Percentiles rank a stretch among this genome's conserved stretches.
Conservation (phyloP, 2,797 vertebrate species). For the Pseudomugil tenellus region DNA sequence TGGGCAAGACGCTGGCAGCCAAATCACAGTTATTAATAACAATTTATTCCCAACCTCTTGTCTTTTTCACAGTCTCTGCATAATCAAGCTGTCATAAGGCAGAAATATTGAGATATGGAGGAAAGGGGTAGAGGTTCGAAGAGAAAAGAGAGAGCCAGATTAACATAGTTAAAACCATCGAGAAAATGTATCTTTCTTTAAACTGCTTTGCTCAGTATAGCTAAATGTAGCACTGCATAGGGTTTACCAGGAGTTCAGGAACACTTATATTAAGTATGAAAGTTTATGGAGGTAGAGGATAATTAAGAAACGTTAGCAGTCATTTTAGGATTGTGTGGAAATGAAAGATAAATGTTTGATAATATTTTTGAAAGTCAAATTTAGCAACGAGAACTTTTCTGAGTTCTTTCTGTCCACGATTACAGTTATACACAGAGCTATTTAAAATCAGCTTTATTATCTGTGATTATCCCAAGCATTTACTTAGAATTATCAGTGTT, state of each 20-base stretch:
- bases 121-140: slow-evolving; percentile 31
- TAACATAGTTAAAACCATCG: slow-evolving; percentile 54
- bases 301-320: slow-evolving; percentile 24
- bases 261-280: slow-evolving; percentile 24
- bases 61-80: slow-evolving; percentile 73
- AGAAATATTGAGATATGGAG: slow-evolving; percentile 57
- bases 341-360: slow-evolving; percentile 1
- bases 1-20: slow-evolving; percentile 65
- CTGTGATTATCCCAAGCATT: slow-evolving; percentile 71
- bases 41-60: slow-evolving; percentile 75
- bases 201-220: slow-evolving; percentile 58
- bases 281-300: slow-evolving; percentile 15
- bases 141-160: slow-evolving; percentile 33
- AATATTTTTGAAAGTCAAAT: slow-evolving; percentile 24
- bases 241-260: slow-evolving; percentile 54
- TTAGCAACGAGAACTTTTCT: slow-evolving; percentile 15
- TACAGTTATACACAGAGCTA: slow-evolving; percentile 41
- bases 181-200: slow-evolving; percentile 64
- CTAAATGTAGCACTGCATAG: slow-evolving; percentile 43
- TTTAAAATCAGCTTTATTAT: slow-evolving; percentile 59
- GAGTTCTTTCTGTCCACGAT: slow-evolving; percentile 37
- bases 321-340: slow-evolving; percentile 5
- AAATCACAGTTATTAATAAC: slow-evolving; percentile 81
- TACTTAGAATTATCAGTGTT: slow-evolving; percentile 74
- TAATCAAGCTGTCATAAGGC: slow-evolving; percentile 81